Base-by-base conservation (phyloP, 2,797 vertebrate genomes). In the Gadopsis bispinosus region DNA sequence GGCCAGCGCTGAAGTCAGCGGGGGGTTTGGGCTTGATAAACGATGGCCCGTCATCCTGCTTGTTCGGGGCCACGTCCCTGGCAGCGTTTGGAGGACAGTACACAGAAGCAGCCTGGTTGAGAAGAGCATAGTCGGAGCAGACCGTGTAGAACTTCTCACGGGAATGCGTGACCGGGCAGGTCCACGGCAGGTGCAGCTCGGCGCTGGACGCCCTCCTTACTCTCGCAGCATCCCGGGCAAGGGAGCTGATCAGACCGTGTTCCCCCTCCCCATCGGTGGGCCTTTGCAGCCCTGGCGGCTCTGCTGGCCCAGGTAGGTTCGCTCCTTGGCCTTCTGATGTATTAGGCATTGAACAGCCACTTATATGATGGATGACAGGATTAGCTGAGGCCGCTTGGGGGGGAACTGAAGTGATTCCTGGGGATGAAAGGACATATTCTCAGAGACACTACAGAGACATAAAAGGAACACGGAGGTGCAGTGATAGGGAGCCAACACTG, bases 101-200 rank as follows among this genome's bases (percentile, higher is more conserved):
- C 84, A 97, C 92, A 13, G 96, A 96, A 14, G 96, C 95, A 4
- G 97, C 98, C 93, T 96, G 97, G 93, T 99, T 98, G 85, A 99
- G 96, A 65, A 99, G 96, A n/a, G 98, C 98, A 77, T 98, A 99
- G 89, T 99, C 98, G 0, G 98, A 99, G 89, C 98, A 99, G 84
- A 99, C 97, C 0, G 98, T 99, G 93, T 99, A 99, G 93, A 99
- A 98, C 90, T 97, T 98, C 93, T 99, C 98, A n/a, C 95, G 89
- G 67, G 98, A 98, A 73, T 99, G 98, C 19, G 98, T 99, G 91
- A 99, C 98, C 1, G 97, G 98, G 89, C 97, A 99, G 80, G 96
- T 96, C 96, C 97, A 97, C 0, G 97, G 97, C 81, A 97, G 97
- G 92, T 96, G 97, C 9, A 97, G 93, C 83, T 97, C 97, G 3